phyloP scores from a whole-genome alignment of 2,113 vertebrate genomes.

The Callaeas wilsoni region DNA sequence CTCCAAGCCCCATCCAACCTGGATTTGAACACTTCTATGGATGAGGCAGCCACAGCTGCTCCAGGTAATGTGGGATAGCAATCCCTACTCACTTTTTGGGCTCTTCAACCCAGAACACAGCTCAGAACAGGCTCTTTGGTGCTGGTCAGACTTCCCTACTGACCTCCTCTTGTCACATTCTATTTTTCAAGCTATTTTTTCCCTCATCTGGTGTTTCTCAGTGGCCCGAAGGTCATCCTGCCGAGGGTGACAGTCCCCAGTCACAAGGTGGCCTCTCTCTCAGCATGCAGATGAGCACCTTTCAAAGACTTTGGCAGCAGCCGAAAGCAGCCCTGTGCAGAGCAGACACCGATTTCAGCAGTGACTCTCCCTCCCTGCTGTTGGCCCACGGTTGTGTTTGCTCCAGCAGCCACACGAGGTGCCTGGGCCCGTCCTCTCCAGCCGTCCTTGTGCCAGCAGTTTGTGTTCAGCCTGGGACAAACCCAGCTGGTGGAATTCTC shows the following conservation, averaged over 20 bases:
- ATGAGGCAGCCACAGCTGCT: not conserved
- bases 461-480: not conserved
- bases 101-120: not conserved
- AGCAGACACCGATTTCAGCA: not conserved
- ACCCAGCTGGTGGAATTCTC: not conserved
- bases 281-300: not conserved
- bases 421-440: not conserved
- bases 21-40: not conserved
- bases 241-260: not conserved
- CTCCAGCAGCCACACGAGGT: not conserved
- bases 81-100: not conserved
- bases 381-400: not conserved
- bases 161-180: not conserved
- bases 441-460: not conserved
- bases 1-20: fast-evolving
- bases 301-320: not conserved
- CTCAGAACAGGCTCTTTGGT: not conserved
- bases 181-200: not conserved
- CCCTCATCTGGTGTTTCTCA: not conserved
- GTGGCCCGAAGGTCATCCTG: not conserved
- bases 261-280: not conserved
- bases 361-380: not conserved
- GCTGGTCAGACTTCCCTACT: not conserved
- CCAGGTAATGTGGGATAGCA: not conserved
- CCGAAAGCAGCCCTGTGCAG: not conserved